Evolutionary conservation across 2,113 vertebrate species (phyloP), one percentile per base, ranked within the genome.

Genomic region (Macquaria australasica): DNA sequence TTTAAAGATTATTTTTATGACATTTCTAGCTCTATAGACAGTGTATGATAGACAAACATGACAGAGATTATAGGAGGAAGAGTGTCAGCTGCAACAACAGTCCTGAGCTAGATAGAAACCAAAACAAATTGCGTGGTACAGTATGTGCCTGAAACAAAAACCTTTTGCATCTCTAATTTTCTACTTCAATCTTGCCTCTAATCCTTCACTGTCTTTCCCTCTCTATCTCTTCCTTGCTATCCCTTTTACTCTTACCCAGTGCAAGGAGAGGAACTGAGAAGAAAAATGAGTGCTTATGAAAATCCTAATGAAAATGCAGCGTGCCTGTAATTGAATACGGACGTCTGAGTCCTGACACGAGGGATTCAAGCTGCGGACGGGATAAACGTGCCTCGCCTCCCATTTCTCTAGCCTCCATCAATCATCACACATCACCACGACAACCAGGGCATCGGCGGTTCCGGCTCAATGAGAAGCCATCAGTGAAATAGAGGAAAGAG

Each of bases 321-420:
- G 53, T 21, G 72, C 81, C 80, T 89, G 83, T 92, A 93, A 93
- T 90, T 91, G 80, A 93, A 91, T 81, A 85, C 55, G 79, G 77
- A 70, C n/a, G 14, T 86, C 69, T 5, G 71, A 77, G 76, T 62
- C 55, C 66, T 77, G 86, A 88, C 87, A 73, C 69, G 23, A 77
- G 48, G 71, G 82, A 84, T 83, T 89, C 70, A 62, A 87, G 81
- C 81, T 68, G 84, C 1, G 18, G 66, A 84, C 43, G 56, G 87
- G 85, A 92, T 89, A 53, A 93, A 89, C 37, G 60, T 51, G 75
- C 80, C 82, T 77, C 8, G 21, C 69, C 77, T 83, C 59, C 79
- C 25, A 62, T 77, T 90, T 88, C 77, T 75, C 23, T 37, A 51
- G 77, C 77, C 70, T 68, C 71, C 82, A 89, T 91, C 88, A 88